Conservation (phyloP, 2,113 vertebrate genomes). For the western clawed frog (Xenopus tropicalis) region DNA sequence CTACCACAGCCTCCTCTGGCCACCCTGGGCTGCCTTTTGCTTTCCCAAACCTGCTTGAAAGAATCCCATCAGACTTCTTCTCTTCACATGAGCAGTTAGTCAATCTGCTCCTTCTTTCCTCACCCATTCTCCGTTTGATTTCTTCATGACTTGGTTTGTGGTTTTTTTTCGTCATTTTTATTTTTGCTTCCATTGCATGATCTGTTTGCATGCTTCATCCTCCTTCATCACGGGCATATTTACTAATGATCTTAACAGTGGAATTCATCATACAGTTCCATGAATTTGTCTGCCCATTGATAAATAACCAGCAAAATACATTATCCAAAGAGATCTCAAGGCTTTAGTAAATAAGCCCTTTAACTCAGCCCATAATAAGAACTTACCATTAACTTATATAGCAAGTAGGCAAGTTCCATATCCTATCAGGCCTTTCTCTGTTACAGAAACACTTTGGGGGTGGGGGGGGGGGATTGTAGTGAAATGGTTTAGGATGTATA, state of each 20-base stretch:
- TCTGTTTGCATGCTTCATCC: slow-evolving; percentile 21
- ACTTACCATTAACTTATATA: no score
- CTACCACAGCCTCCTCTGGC: slow-evolving; percentile 46
- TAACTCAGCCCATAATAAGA: no score
- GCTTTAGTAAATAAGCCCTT: no score
- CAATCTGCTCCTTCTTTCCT: neutral
- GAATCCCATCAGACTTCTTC: slow-evolving; percentile 7
- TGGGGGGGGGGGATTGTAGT: no score
- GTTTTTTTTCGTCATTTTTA: neutral
- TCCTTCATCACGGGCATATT: neutral
- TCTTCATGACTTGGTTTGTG: slow-evolving; percentile 5
- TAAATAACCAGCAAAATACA: no score
- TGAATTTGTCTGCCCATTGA: no score
- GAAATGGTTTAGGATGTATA: no score
- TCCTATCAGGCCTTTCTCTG: no score
- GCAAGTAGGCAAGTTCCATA: no score
- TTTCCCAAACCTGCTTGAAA: slow-evolving; percentile 29
- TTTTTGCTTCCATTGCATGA: slow-evolving; percentile 19
- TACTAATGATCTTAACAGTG: neutral
- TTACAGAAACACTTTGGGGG: no score
- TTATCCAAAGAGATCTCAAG: no score
- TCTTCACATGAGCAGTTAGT: neutral
- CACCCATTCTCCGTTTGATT: slow-evolving; percentile 3
- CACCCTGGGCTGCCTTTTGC: slow-evolving; percentile 46
- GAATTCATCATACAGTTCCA: no score